Conservation (phyloP, 92 coral and sea anemone species). For the Phenganax stokvisi region DNA sequence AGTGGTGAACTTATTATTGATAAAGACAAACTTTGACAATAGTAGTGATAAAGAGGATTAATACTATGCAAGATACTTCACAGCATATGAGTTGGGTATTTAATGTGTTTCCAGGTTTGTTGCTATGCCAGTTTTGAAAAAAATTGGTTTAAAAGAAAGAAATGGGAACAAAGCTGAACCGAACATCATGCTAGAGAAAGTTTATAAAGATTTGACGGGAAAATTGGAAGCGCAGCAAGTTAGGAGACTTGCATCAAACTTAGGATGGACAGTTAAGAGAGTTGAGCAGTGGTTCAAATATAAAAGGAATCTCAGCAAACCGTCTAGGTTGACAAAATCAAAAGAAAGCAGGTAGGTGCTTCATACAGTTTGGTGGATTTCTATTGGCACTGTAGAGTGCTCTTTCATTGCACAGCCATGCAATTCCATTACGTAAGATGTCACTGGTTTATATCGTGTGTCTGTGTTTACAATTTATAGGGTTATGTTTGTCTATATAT, state of each 20-base stretch:
- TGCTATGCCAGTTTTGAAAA: slow-evolving; percentile 68
- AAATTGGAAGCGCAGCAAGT: slow-evolving; percentile 70
- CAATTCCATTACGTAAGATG: too few relatives aligned
- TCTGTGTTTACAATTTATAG: too few relatives aligned
- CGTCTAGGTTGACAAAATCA: slow-evolving; percentile 67
- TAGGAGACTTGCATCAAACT: slow-evolving; percentile 78
- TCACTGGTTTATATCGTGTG: too few relatives aligned
- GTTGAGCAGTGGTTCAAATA: slow-evolving; percentile 87
- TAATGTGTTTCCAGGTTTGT: slow-evolving; percentile 52
- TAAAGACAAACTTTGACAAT: too few relatives aligned
- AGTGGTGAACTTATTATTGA: too few relatives aligned
- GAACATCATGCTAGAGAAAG: slow-evolving; percentile 85
- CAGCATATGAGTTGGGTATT: not conserved
- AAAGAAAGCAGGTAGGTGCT: slow-evolving; percentile 56
- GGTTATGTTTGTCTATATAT: too few relatives aligned
- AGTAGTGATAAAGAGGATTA: too few relatives aligned
- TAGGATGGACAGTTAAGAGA: slow-evolving; percentile 81
- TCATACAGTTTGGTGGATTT: not conserved
- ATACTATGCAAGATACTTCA: too few relatives aligned
- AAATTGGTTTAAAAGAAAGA: slow-evolving; percentile 63
- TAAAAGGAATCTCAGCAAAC: slow-evolving; percentile 72
- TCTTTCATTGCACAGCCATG: not conserved
- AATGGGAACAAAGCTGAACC: slow-evolving; percentile 42
- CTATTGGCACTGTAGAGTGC: not conserved
- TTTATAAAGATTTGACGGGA: slow-evolving; percentile 75